phyloP scores from a whole-genome alignment of 1,140 invertebrate species.

The Drosophila pruinosa region DNA sequence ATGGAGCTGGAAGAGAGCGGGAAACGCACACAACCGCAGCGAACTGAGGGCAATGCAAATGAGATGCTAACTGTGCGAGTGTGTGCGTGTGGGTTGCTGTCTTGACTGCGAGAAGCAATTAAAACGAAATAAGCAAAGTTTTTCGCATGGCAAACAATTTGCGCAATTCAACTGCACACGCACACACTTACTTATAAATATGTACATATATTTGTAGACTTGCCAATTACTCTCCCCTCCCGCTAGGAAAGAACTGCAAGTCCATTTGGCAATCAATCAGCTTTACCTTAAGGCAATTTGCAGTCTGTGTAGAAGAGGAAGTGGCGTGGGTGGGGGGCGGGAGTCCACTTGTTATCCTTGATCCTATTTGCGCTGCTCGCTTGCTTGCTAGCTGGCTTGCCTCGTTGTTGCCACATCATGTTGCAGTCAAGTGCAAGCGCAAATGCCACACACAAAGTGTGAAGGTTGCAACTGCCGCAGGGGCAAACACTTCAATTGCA shows the following conservation, averaged over 20 bases:
- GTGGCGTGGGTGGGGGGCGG: not conserved
- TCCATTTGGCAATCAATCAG: slow-evolving; percentile 57
- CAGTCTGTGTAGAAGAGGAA: not conserved
- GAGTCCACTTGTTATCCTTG: slow-evolving; percentile 50
- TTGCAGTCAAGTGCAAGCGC: slow-evolving; percentile 46
- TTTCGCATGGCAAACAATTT: slow-evolving; percentile 44
- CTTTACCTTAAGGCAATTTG: slow-evolving; percentile 31
- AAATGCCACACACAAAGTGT: slow-evolving; percentile 43
- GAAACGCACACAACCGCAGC: slow-evolving; percentile 13
- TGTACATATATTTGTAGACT: not conserved
- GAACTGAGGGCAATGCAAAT: slow-evolving; percentile 48
- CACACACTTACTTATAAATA: not conserved
- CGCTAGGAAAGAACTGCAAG: not conserved
- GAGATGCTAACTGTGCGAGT: slow-evolving; percentile 14
- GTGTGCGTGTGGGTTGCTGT: slow-evolving; percentile 11
- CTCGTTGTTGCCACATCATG: slow-evolving; percentile 12
- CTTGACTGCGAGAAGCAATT: slow-evolving; percentile 62
- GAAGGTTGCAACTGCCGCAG: slow-evolving; percentile 35
- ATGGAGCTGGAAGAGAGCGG: not conserved
- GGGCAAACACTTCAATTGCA: not conserved
- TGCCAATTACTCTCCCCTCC: not conserved
- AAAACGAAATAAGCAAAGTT: slow-evolving; percentile 66
- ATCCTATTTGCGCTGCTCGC: slow-evolving; percentile 65
- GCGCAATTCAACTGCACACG: slow-evolving; percentile 30
- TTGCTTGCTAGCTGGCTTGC: no score